Conservation (phyloP, 1,140 invertebrate genomes). For the Drosophila mojavensis region DNA sequence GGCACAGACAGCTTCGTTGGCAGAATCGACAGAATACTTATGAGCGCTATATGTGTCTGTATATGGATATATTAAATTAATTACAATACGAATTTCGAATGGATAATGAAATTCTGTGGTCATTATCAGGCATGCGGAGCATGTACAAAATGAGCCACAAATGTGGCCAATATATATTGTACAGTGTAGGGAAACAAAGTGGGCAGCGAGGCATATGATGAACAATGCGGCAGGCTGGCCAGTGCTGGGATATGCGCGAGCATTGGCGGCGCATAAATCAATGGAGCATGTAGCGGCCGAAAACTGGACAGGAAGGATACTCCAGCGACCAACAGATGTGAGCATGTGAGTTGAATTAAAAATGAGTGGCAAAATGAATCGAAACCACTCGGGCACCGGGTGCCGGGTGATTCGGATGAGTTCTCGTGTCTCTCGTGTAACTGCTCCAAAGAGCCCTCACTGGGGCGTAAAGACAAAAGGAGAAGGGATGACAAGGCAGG, state of each 20-base stretch:
- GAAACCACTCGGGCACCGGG: slow-evolving; percentile 19
- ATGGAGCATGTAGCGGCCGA: slow-evolving; percentile 64
- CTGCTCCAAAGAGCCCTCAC: slow-evolving; percentile 58
- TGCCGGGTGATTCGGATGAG: background rate
- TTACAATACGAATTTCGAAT: slow-evolving; percentile 78
- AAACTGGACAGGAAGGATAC: slow-evolving; percentile 64
- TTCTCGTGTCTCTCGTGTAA: slow-evolving; percentile 22
- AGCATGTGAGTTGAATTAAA: slow-evolving; percentile 77
- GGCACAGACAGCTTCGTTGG: background rate
- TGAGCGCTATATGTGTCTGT: slow-evolving; percentile 3
- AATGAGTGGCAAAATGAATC: slow-evolving; percentile 62
- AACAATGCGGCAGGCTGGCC: slow-evolving; percentile 45
- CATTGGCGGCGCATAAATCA: slow-evolving; percentile 74
- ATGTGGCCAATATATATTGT: slow-evolving; percentile 60
- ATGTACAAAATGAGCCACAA: slow-evolving; percentile 76
- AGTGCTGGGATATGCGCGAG: slow-evolving; percentile 16
- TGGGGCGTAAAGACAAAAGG: slow-evolving; percentile 77
- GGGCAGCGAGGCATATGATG: slow-evolving; percentile 66
- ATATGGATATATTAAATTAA: slow-evolving; percentile 73
- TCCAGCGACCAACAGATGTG: slow-evolving; percentile 63
- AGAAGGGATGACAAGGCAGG: slow-evolving; percentile 42
- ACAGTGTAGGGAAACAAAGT: slow-evolving; percentile 66
- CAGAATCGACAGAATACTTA: slow-evolving; percentile 4
- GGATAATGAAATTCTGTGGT: slow-evolving; percentile 78
- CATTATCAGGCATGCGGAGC: slow-evolving; percentile 75